Conservation (phyloP, 2,888 invertebrate genomes). For the Hypolimnas misippus region DNA sequence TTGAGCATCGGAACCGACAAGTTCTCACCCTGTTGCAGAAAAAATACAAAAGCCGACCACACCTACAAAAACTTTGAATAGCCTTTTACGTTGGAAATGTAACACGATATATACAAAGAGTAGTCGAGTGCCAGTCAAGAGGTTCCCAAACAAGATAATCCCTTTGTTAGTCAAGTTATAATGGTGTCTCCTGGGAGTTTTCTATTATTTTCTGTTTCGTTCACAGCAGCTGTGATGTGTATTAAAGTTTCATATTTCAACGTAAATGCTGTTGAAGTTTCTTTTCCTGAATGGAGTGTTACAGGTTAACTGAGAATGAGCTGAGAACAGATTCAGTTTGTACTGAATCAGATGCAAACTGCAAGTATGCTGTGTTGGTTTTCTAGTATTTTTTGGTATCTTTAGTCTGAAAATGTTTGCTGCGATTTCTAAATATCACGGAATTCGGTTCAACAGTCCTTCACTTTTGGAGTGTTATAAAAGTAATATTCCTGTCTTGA, state of each 20-base stretch:
- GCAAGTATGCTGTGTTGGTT: neutral
- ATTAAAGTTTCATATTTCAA: constrained; percentile 75
- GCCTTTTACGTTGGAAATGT: constrained; percentile 61
- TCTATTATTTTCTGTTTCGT: constrained; percentile 78
- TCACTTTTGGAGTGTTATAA: too few relatives aligned
- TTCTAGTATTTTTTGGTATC: constrained; percentile 4
- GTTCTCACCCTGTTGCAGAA: constrained; percentile 58
- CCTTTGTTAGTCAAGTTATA: constrained; percentile 62
- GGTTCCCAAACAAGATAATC: constrained; percentile 82
- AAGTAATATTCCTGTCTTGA: too few relatives aligned
- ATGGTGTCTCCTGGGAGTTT: constrained; percentile 71
- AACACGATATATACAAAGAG: constrained; percentile 66
- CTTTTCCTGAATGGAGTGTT: constrained; percentile 51
- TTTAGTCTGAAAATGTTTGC: neutral
- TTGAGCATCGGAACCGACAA: constrained; percentile 57
- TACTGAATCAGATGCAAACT: neutral
- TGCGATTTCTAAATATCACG: neutral
- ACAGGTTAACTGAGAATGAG: neutral
- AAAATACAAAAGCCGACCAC: constrained; percentile 53
- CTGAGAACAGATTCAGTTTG: too few relatives aligned
- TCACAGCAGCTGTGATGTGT: constrained; percentile 72
- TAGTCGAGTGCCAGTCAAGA: constrained; percentile 78
- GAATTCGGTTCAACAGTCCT: too few relatives aligned
- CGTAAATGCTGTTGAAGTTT: constrained; percentile 73
- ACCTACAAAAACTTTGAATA: constrained; percentile 73